Conservation (phyloP, 2,113 vertebrate genomes). For the Xiphorhynchus elegans region DNA sequence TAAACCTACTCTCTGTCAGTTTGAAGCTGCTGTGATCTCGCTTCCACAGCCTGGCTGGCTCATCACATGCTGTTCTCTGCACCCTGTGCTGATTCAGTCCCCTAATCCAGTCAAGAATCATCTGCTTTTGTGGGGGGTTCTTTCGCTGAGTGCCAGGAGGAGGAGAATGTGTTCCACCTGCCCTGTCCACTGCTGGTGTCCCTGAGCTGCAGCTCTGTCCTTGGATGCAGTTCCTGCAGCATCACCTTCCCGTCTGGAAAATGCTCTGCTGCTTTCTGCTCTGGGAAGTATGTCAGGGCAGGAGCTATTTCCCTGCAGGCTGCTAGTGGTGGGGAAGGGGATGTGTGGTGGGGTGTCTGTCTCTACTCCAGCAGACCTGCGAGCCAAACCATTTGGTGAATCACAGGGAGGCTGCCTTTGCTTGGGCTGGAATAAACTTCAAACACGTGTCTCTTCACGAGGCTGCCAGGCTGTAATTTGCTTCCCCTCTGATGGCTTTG, state of each 20-base stretch:
- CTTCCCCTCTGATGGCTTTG: neutral
- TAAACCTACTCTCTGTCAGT: neutral
- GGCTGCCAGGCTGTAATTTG: constrained; percentile 12
- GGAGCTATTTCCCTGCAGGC: neutral
- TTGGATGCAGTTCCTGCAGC: neutral
- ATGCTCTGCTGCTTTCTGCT: neutral
- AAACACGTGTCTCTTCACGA: neutral
- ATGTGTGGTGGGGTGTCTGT: accelerated
- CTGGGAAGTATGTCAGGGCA: neutral
- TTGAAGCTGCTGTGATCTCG: neutral
- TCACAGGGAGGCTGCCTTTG: neutral
- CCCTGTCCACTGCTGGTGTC: accelerated
- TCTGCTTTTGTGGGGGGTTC: neutral
- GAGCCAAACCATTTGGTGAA: neutral
- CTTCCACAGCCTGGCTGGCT: neutral
- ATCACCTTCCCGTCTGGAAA: neutral
- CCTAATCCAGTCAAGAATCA: neutral
- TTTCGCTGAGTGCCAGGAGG: neutral
- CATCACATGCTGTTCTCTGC: accelerated
- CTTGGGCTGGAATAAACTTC: neutral
- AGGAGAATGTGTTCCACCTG: neutral
- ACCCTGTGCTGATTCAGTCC: neutral
- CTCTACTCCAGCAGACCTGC: neutral
- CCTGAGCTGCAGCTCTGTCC: neutral
- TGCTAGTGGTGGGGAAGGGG: neutral